phyloP scores from a whole-genome alignment of 2,113 vertebrate species.

The Jacana jacana region DNA sequence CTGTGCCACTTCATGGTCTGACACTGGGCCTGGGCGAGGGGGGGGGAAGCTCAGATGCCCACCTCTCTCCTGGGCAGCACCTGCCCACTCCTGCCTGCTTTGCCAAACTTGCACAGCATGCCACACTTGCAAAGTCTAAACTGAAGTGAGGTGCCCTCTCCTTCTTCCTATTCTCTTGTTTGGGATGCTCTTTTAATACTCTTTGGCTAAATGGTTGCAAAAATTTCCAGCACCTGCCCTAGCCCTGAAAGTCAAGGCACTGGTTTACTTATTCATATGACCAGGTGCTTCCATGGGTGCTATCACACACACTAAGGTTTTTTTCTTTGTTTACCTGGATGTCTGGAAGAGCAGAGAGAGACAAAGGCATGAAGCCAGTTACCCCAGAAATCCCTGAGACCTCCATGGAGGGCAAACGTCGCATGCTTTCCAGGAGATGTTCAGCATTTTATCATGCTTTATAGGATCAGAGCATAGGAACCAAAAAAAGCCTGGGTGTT shows the following conservation, averaged over 20 bases:
- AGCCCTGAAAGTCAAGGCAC: not conserved
- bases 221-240: not conserved
- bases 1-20: accelerated
- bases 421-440: accelerated
- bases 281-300: not conserved
- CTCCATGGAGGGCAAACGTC: accelerated
- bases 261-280: not conserved
- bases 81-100: not conserved
- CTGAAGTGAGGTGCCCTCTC: not conserved
- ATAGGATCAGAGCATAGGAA: not conserved
- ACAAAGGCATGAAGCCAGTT: not conserved
- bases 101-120: not conserved
- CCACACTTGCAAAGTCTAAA: not conserved
- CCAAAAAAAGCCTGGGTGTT: not conserved
- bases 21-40: accelerated
- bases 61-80: not conserved
- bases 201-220: not conserved
- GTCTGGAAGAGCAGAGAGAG: not conserved
- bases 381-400: not conserved
- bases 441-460: not conserved
- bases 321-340: not conserved
- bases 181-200: not conserved
- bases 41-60: not conserved
- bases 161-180: not conserved
- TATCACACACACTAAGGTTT: no score